A percentile compares a stretch with the other conserved stretches of the same genome.
phyloP scores from a whole-genome alignment of 2,797 vertebrate species.

The Lepus townsendii region DNA sequence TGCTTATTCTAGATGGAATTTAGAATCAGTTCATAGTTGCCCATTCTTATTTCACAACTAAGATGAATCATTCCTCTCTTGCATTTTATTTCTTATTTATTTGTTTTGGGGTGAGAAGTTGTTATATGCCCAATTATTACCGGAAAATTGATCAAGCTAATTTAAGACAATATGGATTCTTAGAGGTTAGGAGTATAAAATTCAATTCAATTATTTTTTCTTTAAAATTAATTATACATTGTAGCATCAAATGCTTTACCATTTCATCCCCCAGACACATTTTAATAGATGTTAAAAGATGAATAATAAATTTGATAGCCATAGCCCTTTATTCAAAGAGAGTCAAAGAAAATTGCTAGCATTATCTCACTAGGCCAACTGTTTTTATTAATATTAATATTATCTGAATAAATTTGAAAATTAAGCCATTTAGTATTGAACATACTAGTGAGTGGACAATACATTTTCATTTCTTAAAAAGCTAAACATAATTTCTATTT shows the following conservation, averaged over 20 bases:
- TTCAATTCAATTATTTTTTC: background rate
- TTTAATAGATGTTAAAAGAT: slow-evolving; percentile 7
- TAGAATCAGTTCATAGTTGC: background rate
- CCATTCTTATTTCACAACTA: slow-evolving; percentile 36
- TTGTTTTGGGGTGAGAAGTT: background rate
- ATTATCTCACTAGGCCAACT: slow-evolving; percentile 12
- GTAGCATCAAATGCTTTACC: slow-evolving; percentile 11
- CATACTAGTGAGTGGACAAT: background rate
- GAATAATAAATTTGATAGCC: slow-evolving; percentile 9
- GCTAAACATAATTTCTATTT: background rate
- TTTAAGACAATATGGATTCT: background rate
- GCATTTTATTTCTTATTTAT: background rate
- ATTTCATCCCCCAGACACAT: background rate
- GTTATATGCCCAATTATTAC: background rate
- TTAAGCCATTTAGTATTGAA: slow-evolving; percentile 37
- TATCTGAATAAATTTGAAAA: slow-evolving; percentile 32
- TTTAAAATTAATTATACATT: slow-evolving; percentile 48
- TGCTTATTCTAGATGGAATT: background rate
- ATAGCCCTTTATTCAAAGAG: background rate
- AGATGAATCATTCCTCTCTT: slow-evolving; percentile 22
- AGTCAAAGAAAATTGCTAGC: background rate
- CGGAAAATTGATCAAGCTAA: background rate
- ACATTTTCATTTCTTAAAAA: slow-evolving; percentile 22
- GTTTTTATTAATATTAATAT: slow-evolving; percentile 46
- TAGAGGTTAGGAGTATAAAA: background rate